Percentiles rank a stretch among this genome's conserved stretches.
phyloP scores from a whole-genome alignment of 2,113 vertebrate species.

The Oncorhynchus tshawytscha region DNA sequence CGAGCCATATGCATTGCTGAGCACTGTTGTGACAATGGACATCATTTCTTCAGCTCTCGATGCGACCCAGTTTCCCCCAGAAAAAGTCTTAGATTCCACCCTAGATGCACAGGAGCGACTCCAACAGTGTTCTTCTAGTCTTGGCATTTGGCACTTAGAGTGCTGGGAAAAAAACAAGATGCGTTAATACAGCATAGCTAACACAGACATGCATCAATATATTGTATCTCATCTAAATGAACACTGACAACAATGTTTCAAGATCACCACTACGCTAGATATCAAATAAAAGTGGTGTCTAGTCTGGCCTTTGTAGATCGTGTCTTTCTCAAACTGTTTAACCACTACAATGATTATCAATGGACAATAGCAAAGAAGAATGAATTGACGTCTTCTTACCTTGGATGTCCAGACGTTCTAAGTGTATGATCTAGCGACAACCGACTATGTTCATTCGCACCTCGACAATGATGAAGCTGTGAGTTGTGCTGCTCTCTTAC shows the following conservation, averaged over 20 bases:
- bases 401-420: slow-evolving; percentile 50
- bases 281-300: no score
- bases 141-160: slow-evolving; percentile 79
- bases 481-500: background rate
- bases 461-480: background rate
- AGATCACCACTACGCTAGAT: no score
- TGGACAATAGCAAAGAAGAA: background rate
- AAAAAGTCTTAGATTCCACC: slow-evolving; percentile 60
- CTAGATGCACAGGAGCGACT: slow-evolving; percentile 79
- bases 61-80: slow-evolving; percentile 67
- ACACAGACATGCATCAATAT: background rate
- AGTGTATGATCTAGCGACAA: slow-evolving; percentile 17
- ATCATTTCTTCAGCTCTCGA: slow-evolving; percentile 79
- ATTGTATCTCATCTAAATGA: background rate
- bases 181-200: background rate
- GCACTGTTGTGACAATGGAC: slow-evolving; percentile 72
- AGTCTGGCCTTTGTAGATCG: no score
- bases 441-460: slow-evolving; percentile 29
- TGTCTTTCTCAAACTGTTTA: no score
- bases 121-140: slow-evolving; percentile 82
- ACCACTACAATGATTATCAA: background rate
- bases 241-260: no score
- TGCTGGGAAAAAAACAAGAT: background rate
- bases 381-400: slow-evolving; percentile 42
- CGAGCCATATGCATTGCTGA: slow-evolving; percentile 67